Conservation (phyloP, 2,888 invertebrate genomes). For the Rotaria macrura region DNA sequence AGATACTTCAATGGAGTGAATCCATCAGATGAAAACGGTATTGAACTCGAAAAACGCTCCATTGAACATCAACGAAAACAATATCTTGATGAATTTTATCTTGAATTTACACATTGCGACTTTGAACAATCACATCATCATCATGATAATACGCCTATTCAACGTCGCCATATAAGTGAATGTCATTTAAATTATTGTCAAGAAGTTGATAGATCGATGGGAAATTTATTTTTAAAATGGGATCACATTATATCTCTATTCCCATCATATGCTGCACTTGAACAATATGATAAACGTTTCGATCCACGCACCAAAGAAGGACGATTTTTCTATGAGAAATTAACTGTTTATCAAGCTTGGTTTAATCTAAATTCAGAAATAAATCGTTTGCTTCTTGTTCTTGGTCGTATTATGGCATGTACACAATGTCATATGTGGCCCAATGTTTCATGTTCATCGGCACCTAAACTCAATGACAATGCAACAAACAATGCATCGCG, state of each 20-base stretch:
- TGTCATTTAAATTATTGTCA: not conserved
- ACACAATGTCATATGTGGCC: not conserved
- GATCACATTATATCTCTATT: not conserved
- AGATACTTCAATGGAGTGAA: not conserved
- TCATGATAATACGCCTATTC: not conserved
- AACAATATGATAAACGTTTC: constrained; percentile 11
- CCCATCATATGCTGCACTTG: not conserved
- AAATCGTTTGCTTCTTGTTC: not conserved
- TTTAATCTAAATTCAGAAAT: constrained; percentile 19
- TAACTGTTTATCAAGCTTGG: constrained; percentile 9
- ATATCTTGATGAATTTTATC: not conserved
- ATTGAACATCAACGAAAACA: not conserved
- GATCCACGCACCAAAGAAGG: not conserved
- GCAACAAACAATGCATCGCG: not conserved
- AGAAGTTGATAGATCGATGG: not conserved
- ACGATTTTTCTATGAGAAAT: not conserved
- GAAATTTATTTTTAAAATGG: not conserved
- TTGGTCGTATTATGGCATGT: not conserved
- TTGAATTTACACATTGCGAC: not conserved
- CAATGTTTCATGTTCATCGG: not conserved
- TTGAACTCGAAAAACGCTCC: not conserved
- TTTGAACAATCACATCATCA: not conserved
- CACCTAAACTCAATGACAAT: not conserved
- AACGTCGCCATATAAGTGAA: not conserved
- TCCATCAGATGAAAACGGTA: not conserved